Conservation (phyloP, 2,113 vertebrate genomes). For the Nerophis ophidion region DNA sequence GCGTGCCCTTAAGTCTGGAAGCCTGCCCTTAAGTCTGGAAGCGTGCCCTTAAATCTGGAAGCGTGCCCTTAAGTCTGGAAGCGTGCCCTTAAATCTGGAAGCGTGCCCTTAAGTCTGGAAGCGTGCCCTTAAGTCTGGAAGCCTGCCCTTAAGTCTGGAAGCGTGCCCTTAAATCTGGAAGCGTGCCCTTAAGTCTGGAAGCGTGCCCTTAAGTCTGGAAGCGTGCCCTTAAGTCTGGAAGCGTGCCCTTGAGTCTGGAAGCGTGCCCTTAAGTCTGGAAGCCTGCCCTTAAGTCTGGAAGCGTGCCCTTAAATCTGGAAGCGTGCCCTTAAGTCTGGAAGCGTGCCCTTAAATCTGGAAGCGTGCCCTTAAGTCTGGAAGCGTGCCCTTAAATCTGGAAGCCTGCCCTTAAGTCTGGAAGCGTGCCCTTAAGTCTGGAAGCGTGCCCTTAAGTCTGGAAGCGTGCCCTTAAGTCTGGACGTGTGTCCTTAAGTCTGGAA, state of each 20-base stretch:
- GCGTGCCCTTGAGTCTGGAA: conserved; percentile 17
- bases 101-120: conserved; percentile 17
- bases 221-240: conserved; percentile 17
- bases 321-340: conserved; percentile 17
- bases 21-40: conserved; percentile 29
- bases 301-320: conserved; percentile 16
- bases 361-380: conserved; percentile 17
- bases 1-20: conserved; percentile 2
- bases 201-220: conserved; percentile 17
- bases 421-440: conserved; percentile 29
- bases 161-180: conserved; percentile 16
- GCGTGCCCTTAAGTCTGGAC: conserved; percentile 2
- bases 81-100: conserved; percentile 28
- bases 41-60: conserved; percentile 16
- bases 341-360: conserved; percentile 16
- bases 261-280: conserved; percentile 2
- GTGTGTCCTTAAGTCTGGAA: conserved; percentile 29
- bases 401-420: conserved; percentile 2
- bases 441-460: conserved; percentile 17
- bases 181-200: conserved; percentile 17
- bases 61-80: conserved; percentile 2
- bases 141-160: conserved; percentile 29
- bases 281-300: conserved; percentile 29
- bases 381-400: conserved; percentile 16
- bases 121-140: conserved; percentile 2